A percentile compares a stretch with the other conserved stretches of the same genome.
phyloP scores from a whole-genome alignment of 2,888 invertebrate species.

The Therioaphis trifolii region DNA sequence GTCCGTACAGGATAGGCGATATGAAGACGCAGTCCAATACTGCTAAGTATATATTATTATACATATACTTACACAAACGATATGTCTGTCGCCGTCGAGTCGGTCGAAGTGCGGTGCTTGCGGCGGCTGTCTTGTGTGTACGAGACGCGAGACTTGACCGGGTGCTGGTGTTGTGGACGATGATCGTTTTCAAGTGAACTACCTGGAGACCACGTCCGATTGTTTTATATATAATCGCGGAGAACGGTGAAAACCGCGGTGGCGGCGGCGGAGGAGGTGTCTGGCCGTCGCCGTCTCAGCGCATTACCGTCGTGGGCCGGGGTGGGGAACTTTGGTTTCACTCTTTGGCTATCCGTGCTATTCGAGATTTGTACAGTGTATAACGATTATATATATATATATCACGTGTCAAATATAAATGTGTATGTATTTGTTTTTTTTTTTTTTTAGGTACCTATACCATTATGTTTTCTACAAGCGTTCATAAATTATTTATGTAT shows the following conservation, averaged over 20 bases:
- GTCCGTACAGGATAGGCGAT: too few relatives aligned
- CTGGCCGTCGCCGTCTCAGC: neutral
- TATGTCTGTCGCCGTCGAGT: neutral
- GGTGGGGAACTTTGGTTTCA: slow-evolving; percentile 47
- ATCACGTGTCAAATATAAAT: too few relatives aligned
- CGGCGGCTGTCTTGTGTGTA: neutral
- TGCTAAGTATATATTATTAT: too few relatives aligned
- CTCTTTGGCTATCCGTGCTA: slow-evolving; percentile 1
- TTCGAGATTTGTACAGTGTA: neutral
- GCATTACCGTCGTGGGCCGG: neutral
- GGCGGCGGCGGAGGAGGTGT: neutral
- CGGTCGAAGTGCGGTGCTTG: neutral
- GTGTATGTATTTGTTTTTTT: neutral
- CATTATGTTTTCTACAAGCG: neutral
- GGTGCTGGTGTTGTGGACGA: neutral
- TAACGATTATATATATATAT: neutral
- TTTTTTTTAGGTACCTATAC: neutral
- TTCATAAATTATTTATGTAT: slow-evolving; percentile 35
- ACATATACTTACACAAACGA: slow-evolving; percentile 20
- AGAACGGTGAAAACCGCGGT: slow-evolving; percentile 16
- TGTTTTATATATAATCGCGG: slow-evolving; percentile 41
- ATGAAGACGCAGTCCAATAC: too few relatives aligned
- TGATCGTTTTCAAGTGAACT: slow-evolving; percentile 32
- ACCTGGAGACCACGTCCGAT: slow-evolving; percentile 19
- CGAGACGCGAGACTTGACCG: neutral